Conservation (phyloP, 2,797 vertebrate genomes). For the Anniella stebbinsi region DNA sequence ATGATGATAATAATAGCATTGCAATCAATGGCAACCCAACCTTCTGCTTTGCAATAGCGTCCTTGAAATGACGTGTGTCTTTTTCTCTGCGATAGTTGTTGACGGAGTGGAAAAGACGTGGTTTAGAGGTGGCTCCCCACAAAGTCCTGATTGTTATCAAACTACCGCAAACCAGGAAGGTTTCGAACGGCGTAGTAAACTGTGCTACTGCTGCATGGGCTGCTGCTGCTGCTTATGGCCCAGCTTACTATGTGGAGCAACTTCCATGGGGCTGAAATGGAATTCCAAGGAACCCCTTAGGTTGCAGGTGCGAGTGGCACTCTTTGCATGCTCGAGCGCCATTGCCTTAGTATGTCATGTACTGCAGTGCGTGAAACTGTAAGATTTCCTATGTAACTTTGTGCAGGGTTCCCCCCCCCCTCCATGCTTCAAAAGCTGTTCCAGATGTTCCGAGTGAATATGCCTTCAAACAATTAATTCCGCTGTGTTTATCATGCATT, state of each 20-base stretch:
- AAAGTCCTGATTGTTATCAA: background rate
- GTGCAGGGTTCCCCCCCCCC: constrained; percentile 32
- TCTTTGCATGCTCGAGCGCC: background rate
- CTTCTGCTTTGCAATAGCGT: too few species aligned
- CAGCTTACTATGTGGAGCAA: background rate
- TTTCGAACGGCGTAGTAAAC: too few species aligned
- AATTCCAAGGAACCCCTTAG: background rate
- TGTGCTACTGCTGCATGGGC: too few species aligned
- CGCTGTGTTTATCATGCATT: constrained; percentile 63
- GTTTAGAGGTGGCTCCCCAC: too few species aligned
- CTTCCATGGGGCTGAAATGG: background rate
- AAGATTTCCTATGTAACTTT: constrained; percentile 37
- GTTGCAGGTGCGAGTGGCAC: too few species aligned
- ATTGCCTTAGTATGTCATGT: background rate
- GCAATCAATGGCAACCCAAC: too few species aligned
- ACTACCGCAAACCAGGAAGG: too few species aligned
- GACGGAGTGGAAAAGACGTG: too few species aligned
- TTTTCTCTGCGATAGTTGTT: too few species aligned
- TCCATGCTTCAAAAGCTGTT: constrained; percentile 7
- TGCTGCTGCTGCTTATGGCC: background rate
- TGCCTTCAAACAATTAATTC: constrained; percentile 50
- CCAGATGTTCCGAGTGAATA: constrained; percentile 48
- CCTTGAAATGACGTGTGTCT: too few species aligned
- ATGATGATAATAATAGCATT: too few species aligned
- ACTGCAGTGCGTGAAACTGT: background rate